Evolutionary conservation across 2,797 vertebrate species (phyloP).

Genomic region (Aldrovandia affinis): DNA sequence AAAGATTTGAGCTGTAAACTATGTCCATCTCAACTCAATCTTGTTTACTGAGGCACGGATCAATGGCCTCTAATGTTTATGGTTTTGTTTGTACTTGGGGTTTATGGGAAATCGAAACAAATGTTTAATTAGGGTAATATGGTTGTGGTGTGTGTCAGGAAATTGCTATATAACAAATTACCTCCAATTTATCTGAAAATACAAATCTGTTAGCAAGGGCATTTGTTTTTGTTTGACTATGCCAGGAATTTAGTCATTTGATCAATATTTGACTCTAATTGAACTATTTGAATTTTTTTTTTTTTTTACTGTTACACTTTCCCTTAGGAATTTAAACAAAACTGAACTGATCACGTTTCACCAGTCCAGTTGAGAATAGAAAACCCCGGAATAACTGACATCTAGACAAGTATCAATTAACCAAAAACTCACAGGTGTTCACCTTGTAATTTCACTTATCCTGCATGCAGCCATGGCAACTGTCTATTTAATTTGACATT

Average conservation of each 20-base stretch:
- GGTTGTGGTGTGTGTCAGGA: background rate
- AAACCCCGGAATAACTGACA: background rate
- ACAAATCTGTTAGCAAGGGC: background rate
- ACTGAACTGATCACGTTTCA: background rate
- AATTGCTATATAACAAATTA: background rate
- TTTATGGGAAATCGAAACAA: conserved; percentile 18
- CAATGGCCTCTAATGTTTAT: conserved; percentile 5
- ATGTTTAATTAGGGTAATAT: conserved; percentile 17
- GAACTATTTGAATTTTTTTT: background rate
- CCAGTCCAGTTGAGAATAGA: background rate
- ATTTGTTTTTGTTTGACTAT: background rate
- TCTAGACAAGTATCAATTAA: background rate
- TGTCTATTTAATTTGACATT: background rate
- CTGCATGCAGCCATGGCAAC: background rate
- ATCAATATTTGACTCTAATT: background rate
- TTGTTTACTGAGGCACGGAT: conserved; percentile 5
- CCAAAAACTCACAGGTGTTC: background rate
- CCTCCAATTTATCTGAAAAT: conserved; percentile 5
- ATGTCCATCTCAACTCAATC: background rate
- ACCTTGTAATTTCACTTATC: background rate
- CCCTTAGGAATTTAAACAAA: background rate
- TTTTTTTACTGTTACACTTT: background rate
- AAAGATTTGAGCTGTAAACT: background rate
- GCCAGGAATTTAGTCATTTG: background rate
- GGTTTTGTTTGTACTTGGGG: conserved; percentile 13